Percentiles rank a stretch among this genome's conserved stretches.
Conservation (phyloP, 2,888 invertebrate genomes). For the Ernsta delagoae region DNA sequence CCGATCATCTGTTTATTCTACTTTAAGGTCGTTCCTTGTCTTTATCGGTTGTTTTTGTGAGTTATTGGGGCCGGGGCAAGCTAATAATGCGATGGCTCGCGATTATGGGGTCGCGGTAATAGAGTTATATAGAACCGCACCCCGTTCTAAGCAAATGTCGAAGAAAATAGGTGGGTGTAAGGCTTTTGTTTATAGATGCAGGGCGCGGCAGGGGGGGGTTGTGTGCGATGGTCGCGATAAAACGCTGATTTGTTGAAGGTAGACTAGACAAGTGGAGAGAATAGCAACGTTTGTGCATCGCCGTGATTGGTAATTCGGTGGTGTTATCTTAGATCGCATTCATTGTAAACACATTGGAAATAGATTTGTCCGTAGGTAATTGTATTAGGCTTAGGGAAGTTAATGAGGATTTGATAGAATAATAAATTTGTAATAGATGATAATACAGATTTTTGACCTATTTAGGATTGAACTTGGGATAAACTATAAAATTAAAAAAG, state of each 20-base stretch:
- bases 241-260: slow-evolving; percentile 72
- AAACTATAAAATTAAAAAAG: no score
- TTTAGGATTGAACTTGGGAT: no score
- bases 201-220: slow-evolving; percentile 68
- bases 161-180: slow-evolving; percentile 62
- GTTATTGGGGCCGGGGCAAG: slow-evolving; percentile 54
- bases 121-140: slow-evolving; percentile 70
- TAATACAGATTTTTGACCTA: no score
- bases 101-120: slow-evolving; percentile 62
- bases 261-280: slow-evolving; percentile 53
- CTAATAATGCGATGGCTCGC: slow-evolving; percentile 64
- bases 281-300: slow-evolving; percentile 55
- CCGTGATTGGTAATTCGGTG: slow-evolving; percentile 39
- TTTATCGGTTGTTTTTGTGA: slow-evolving; percentile 73
- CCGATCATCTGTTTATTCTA: slow-evolving; percentile 78
- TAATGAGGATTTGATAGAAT: not conserved
- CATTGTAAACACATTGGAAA: not conserved
- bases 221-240: slow-evolving; percentile 44
- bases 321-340: slow-evolving; percentile 25
- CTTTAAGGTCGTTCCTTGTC: slow-evolving; percentile 74
- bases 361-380: slow-evolving; percentile 2
- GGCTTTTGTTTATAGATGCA: slow-evolving; percentile 60
- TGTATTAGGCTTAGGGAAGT: not conserved
- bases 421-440: no score
- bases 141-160: slow-evolving; percentile 69